Base-by-base conservation (phyloP, 1,140 invertebrate species). In the Drosophila neocordata region DNA sequence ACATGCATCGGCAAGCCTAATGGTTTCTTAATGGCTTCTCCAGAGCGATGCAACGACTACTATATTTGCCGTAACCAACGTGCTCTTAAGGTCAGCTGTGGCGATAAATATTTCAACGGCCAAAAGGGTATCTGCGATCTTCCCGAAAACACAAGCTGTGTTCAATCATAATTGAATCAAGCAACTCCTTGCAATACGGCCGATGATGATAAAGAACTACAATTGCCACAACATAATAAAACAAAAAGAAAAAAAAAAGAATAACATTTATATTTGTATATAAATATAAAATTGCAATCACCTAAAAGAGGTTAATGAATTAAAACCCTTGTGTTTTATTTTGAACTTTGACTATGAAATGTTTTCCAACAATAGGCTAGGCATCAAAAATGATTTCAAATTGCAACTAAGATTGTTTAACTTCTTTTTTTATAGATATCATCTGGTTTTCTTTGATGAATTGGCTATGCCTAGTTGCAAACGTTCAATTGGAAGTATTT, bases 121-220 rank as follows among this genome's bases (percentile, higher is more conserved):
- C 70, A 64, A 27, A 89, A 82, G 68, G 87, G 87, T 34, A 77
- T 78, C 22, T 90, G 87, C 48, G 87, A 90, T 83, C 57, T 89
- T 9, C 87, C 87, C 0, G 72, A 83, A 57, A 90, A 90, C 51
- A 89, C 79, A 2, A 74, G 72, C 34, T 88, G 84, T 27, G 52
- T 88, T 4, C 76, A 84, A 56, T 73, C 77, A 4, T 73, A 79
- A 78, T 34, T 48, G 55, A 41, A 13, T 9, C n/a, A 11, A 8
- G 6, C 18, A 22, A 1, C 7, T 48, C 15, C 0, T 9, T 18
- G 7, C 7, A 44, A 9, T 18, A 7, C 41, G 15, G 20, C 2
- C 18, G 4, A 38, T 27, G 12, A 51, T 5, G 35, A 35, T 15
- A 55, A 11, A 5, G 38, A 62, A 13, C 9, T 31, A 13, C 24